Evolutionary conservation across 2,113 vertebrate genomes (phyloP).

Genomic region (Hyperopisus bebe): DNA sequence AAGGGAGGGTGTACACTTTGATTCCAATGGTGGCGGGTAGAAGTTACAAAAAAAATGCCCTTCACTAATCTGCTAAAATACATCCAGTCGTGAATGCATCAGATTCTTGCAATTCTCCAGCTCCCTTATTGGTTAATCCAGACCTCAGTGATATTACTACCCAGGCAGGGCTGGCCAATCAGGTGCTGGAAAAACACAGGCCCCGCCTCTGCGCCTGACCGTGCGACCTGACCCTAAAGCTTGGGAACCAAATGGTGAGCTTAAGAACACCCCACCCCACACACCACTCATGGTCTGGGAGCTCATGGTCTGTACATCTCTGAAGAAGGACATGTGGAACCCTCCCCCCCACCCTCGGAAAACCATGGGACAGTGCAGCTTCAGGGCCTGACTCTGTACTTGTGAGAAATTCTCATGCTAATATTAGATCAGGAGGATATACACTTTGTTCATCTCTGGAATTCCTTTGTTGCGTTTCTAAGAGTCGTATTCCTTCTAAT

Average conservation of each 20-base stretch:
- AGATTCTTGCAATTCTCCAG: neutral
- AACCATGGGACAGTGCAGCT: neutral
- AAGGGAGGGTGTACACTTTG: neutral
- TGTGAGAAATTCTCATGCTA: conserved; percentile 35
- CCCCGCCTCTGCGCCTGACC: neutral
- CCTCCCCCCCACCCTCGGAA: neutral
- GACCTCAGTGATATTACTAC: neutral
- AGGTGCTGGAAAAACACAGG: neutral
- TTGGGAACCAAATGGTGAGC: conserved; percentile 18
- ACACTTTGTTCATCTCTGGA: conserved; percentile 6
- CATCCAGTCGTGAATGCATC: neutral
- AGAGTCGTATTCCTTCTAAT: neutral
- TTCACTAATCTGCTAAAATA: neutral
- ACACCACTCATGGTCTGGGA: neutral
- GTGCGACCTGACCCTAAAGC: conserved; percentile 16
- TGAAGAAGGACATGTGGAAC: neutral
- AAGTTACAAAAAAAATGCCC: neutral
- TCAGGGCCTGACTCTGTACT: conserved; percentile 22
- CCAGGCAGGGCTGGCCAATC: neutral
- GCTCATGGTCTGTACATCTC: neutral
- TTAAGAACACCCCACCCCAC: neutral
- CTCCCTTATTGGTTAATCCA: neutral
- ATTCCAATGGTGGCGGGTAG: neutral
- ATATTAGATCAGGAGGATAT: conserved; percentile 33
- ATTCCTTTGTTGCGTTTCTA: conserved; percentile 1